Percentiles rank a stretch among this genome's conserved stretches.
Conservation (phyloP, 2,113 vertebrate genomes). For the Tenrec ecaudatus region DNA sequence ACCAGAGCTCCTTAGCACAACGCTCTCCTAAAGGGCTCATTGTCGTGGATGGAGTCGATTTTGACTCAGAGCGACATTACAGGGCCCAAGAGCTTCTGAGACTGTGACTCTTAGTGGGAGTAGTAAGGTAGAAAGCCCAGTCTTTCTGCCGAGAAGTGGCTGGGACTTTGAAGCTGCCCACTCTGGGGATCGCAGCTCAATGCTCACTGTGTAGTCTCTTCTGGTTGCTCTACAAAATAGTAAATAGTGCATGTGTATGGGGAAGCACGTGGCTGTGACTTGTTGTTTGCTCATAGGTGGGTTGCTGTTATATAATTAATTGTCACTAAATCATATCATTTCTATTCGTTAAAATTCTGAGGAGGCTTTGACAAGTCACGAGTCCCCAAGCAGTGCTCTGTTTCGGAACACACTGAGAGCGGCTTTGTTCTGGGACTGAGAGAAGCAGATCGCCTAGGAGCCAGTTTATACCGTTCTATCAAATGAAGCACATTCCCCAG, state of each 20-base stretch:
- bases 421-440: neutral
- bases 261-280: neutral
- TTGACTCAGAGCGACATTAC: too few relatives aligned
- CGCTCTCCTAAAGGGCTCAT: too few relatives aligned
- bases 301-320: neutral
- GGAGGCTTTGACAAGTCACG: neutral
- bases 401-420: neutral
- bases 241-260: neutral
- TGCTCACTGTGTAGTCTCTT: too few relatives aligned
- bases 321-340: neutral
- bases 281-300: neutral
- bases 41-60: too few relatives aligned
- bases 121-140: too few relatives aligned
- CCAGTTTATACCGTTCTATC: constrained; percentile 11
- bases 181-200: too few relatives aligned
- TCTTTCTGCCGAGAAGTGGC: too few relatives aligned
- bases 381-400: neutral
- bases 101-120: too few relatives aligned
- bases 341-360: neutral
- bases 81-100: too few relatives aligned
- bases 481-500: neutral
- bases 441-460: neutral
- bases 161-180: too few relatives aligned
- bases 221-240: neutral
- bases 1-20: too few relatives aligned